Percentiles rank a stretch among this genome's conserved stretches.
Conservation (phyloP, 2,888 invertebrate genomes). For the Drosophila eohydei region DNA sequence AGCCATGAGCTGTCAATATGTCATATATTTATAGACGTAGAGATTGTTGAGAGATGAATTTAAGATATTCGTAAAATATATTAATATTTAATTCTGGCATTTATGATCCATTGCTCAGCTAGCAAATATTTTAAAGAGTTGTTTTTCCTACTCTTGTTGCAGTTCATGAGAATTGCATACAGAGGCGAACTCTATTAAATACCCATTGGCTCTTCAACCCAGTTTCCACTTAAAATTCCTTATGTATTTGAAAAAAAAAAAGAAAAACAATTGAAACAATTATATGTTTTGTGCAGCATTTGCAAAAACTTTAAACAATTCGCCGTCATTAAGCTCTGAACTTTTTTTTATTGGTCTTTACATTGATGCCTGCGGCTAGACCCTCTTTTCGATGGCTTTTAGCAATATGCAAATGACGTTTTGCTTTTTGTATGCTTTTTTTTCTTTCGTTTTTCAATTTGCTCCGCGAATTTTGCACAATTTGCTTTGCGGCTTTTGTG, state of each 20-base stretch:
- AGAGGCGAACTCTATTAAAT: not conserved
- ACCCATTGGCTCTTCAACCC: not conserved
- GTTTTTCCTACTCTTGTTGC: not conserved
- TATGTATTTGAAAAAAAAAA: not conserved
- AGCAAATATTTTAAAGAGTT: not conserved
- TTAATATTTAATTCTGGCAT: no score
- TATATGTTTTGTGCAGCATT: not conserved
- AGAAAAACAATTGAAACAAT: constrained; percentile 2
- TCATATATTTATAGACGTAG: not conserved
- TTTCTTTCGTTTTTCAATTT: constrained; percentile 44
- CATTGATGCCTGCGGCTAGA: constrained; percentile 12
- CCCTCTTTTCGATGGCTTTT: constrained; percentile 22
- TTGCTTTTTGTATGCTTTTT: constrained; percentile 18
- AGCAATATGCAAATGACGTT: constrained; percentile 48
- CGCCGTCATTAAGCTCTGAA: constrained; percentile 5
- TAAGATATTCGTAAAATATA: not conserved
- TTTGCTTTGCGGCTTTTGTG: constrained; percentile 47
- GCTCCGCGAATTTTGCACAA: constrained; percentile 39
- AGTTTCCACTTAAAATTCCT: not conserved
- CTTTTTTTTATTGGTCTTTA: constrained; percentile 6
- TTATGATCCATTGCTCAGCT: no score
- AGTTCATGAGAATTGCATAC: not conserved
- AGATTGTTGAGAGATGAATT: not conserved
- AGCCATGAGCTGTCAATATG: constrained; percentile 1
- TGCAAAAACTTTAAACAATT: constrained; percentile 5